A percentile compares a stretch with the other conserved stretches of the same genome.
These are phyloP conservation scores for Acrobasis suavella DNA, from an alignment of 2,888 invertebrate species.

Conservation along the genomic window DNA sequence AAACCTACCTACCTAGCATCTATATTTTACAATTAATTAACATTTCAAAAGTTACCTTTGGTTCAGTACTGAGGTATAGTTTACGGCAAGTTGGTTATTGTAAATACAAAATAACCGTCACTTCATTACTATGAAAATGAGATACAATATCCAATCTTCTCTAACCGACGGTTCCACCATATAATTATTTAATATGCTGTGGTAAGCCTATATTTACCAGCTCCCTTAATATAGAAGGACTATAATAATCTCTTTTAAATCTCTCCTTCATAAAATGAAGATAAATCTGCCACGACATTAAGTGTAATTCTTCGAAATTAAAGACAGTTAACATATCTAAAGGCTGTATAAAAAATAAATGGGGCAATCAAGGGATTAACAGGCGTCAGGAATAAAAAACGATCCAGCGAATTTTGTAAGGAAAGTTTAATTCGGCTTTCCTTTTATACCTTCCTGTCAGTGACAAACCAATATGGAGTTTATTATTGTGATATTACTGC, in stretches of 20 bases:
- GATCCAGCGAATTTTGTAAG: slow-evolving; percentile 19
- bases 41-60: no score
- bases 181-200: no score
- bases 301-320: slow-evolving; percentile 3
- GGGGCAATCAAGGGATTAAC: slow-evolving; percentile 24
- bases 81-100: no score
- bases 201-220: no score
- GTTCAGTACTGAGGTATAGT: no score
- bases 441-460: background rate
- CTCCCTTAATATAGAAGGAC: background rate
- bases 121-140: no score
- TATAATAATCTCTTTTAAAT: background rate
- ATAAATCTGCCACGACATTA: background rate
- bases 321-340: slow-evolving; percentile 12
- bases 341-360: slow-evolving; percentile 21
- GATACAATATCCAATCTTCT: no score
- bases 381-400: slow-evolving; percentile 21
- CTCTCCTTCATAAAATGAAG: background rate
- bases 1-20: no score
- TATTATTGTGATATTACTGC: background rate
- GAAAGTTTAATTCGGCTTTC: slow-evolving; percentile 19
- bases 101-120: no score
- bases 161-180: no score
- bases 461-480: slow-evolving; percentile 10
- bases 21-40: no score